phyloP scores from a whole-genome alignment of 2,797 vertebrate species.

The Sebastes steindachneri region DNA sequence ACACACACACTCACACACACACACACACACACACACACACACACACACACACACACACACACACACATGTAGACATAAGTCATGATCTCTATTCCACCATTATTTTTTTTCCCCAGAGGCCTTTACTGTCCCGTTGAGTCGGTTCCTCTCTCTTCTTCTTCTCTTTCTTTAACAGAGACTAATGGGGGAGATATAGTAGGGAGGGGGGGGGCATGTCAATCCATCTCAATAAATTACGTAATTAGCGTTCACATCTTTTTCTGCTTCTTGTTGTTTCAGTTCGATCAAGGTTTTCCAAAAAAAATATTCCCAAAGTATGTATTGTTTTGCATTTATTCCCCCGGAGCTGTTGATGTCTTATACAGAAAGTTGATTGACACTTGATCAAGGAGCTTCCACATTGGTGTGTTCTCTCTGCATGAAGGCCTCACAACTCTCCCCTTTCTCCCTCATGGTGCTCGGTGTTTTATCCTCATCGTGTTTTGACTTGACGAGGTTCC shows the following conservation, averaged over 20 bases:
- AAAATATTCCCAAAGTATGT: no score
- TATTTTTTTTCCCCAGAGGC: neutral
- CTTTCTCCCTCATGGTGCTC: no score
- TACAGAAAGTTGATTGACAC: no score
- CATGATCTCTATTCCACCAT: conserved; percentile 2
- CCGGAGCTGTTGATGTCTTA: no score
- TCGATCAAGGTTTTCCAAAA: neutral
- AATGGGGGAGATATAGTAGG: conserved; percentile 4
- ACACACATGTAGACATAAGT: conserved; percentile 20
- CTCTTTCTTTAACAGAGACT: conserved; percentile 19
- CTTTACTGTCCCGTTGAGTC: neutral
- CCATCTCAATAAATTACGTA: conserved; percentile 2
- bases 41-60: neutral
- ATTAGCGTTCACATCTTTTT: conserved; percentile 16
- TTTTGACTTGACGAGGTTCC: no score
- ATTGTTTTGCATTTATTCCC: neutral
- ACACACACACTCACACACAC: neutral
- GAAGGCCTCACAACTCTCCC: no score
- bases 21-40: neutral
- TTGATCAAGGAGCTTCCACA: no score
- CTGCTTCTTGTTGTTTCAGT: neutral
- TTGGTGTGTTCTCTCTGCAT: no score
- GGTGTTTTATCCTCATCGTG: no score
- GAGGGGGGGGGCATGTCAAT: neutral
- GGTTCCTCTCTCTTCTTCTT: neutral